A percentile compares a stretch with the other conserved stretches of the same genome.
Evolutionary conservation across 2,113 vertebrate species (phyloP).

Genomic region (Acanthochromis polyacanthus): DNA sequence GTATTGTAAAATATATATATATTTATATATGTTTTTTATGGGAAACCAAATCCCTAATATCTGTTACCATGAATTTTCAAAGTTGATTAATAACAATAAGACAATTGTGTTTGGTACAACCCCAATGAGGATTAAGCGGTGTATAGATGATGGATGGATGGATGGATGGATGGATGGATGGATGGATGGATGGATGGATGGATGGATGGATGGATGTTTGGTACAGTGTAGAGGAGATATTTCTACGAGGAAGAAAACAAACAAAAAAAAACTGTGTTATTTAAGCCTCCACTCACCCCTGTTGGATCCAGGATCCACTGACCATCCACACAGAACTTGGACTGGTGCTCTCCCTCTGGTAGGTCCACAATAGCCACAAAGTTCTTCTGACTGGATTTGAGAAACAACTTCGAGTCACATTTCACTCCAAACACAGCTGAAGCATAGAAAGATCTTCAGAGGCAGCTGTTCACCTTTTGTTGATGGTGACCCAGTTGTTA

Average conservation of each 20-base stretch:
- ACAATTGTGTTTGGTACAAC: too few species aligned
- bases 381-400: constrained; percentile 91
- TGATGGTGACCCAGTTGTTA: constrained; percentile 96
- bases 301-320: constrained; percentile 96
- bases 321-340: constrained; percentile 97
- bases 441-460: not conserved
- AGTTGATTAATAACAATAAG: too few species aligned
- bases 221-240: not conserved
- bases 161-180: too few species aligned
- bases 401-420: constrained; percentile 7
- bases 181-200: too few species aligned
- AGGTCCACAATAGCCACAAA: constrained; percentile 96
- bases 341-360: constrained; percentile 98
- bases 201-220: fast-evolving
- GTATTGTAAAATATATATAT: too few species aligned
- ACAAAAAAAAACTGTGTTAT: not conserved
- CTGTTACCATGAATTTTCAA: too few species aligned
- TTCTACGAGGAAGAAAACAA: not conserved
- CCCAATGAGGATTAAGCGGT: too few species aligned
- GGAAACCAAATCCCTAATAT: too few species aligned
- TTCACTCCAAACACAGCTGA: not conserved
- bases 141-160: too few species aligned
- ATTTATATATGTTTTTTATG: too few species aligned
- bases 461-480: constrained; percentile 86
- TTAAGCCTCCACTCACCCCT: constrained; percentile 84